These are phyloP conservation scores for Drosophila nigricruria DNA, from an alignment of 2,888 invertebrate genomes.

Conservation along the genomic window DNA sequence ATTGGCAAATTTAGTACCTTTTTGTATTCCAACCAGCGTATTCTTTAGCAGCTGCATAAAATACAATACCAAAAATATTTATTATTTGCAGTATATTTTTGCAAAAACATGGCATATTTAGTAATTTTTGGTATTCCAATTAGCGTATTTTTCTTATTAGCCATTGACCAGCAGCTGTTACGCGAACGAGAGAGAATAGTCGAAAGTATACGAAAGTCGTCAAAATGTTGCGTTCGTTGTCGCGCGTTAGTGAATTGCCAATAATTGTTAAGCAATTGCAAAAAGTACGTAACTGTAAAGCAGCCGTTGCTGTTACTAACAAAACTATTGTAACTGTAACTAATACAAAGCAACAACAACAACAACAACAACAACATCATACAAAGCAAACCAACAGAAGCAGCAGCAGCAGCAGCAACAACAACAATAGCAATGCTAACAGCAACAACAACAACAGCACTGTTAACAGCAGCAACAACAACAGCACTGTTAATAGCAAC, in stretches of 20 bases:
- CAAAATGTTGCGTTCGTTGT: constrained; percentile 82
- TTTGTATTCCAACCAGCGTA: too few relatives aligned
- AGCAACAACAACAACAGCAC: constrained; percentile 26
- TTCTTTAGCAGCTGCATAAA: too few relatives aligned
- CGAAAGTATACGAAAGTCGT: constrained; percentile 46
- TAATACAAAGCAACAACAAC: constrained; percentile 43
- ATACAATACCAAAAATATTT: not conserved
- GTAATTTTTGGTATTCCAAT: not conserved
- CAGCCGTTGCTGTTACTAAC: constrained; percentile 46
- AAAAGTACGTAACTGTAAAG: constrained; percentile 80
- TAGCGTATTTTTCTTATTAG: constrained; percentile 7
- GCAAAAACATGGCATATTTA: not conserved
- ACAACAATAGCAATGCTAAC: constrained; percentile 4
- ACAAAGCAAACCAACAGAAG: constrained; percentile 19
- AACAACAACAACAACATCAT: constrained; percentile 28
- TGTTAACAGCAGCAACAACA: constrained; percentile 30
- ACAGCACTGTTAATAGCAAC: not conserved
- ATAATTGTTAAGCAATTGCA: constrained; percentile 82
- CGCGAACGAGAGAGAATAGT: constrained; percentile 56
- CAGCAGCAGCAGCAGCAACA: constrained; percentile 20
- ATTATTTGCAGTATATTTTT: not conserved
- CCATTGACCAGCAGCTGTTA: constrained; percentile 55
- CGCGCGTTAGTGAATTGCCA: constrained; percentile 80
- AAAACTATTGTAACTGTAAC: constrained; percentile 45
- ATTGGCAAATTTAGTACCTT: too few relatives aligned